phyloP scores from a whole-genome alignment of 2,113 vertebrate species.

The Limanda limanda region DNA sequence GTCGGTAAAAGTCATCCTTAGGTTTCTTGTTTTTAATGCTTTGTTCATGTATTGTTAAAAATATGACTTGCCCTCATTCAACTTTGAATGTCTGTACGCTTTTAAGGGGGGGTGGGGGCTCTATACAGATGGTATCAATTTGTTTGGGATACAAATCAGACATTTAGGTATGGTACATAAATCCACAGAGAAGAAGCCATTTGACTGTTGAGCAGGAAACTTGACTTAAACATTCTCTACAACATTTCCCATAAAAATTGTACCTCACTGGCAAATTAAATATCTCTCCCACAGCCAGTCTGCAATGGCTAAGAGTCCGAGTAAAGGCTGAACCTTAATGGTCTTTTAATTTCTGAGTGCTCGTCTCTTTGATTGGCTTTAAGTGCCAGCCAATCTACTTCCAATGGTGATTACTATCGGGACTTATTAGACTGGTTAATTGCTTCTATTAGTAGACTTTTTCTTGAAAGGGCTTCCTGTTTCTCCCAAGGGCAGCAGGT shows the following conservation, averaged over 20 bases:
- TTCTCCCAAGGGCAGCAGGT: conserved; percentile 64
- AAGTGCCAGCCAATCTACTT: conserved; percentile 79
- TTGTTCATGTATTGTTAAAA: conserved; percentile 1
- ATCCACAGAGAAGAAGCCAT: background rate
- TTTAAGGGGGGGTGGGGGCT: too few species aligned
- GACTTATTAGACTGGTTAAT: conserved; percentile 84
- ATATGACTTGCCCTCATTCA: conserved; percentile 4
- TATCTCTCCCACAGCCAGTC: conserved; percentile 31
- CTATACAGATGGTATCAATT: background rate
- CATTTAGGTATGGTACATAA: background rate
- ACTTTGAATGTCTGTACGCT: background rate
- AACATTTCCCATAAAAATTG: background rate
- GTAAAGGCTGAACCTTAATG: conserved; percentile 75
- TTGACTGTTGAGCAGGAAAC: conserved; percentile 9
- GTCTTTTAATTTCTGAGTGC: conserved; percentile 80
- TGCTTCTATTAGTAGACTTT: conserved; percentile 78
- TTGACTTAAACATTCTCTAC: background rate
- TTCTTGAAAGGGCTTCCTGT: conserved; percentile 75
- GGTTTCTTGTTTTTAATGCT: background rate
- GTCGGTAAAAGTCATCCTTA: background rate
- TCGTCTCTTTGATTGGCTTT: conserved; percentile 79
- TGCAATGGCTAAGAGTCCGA: conserved; percentile 68
- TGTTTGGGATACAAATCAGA: background rate
- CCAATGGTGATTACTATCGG: conserved; percentile 82
- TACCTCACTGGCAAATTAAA: background rate